phyloP scores from a whole-genome alignment of 2,888 invertebrate species.

The Perdita meconis region DNA sequence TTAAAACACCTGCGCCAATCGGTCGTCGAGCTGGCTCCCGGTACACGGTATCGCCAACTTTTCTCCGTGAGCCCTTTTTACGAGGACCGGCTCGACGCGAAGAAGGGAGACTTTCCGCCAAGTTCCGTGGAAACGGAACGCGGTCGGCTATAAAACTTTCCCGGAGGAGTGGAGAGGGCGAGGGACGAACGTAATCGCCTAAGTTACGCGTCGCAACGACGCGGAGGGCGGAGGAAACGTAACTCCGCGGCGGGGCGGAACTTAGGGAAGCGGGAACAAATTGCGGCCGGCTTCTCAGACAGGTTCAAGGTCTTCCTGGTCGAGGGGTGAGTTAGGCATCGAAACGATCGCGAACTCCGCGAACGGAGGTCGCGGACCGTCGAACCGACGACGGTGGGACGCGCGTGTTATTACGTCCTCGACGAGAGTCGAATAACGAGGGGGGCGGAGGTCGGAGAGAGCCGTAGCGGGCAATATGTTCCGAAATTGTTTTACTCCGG shows the following conservation, averaged over 20 bases:
- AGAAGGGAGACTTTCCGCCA: background rate
- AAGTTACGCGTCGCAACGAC: constrained; percentile 8
- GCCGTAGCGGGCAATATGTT: constrained; percentile 77
- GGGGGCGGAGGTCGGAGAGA: constrained; percentile 11
- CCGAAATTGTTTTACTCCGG: constrained; percentile 79
- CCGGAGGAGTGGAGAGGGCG: background rate
- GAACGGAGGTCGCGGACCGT: constrained; percentile 14
- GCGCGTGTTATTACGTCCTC: constrained; percentile 77
- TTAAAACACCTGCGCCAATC: constrained; percentile 41
- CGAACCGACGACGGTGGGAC: constrained; percentile 44
- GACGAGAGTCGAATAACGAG: constrained; percentile 63
- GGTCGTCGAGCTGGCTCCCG: background rate
- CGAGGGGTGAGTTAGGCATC: constrained; percentile 2
- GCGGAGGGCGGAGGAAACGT: background rate
- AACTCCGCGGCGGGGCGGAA: background rate
- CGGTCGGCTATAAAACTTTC: constrained; percentile 15
- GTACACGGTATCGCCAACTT: constrained; percentile 4
- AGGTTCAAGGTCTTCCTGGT: constrained; percentile 1
- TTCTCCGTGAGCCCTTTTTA: constrained; percentile 12
- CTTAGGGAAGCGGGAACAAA: background rate
- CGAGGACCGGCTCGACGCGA: background rate
- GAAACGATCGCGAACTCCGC: background rate
- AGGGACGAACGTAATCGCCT: background rate
- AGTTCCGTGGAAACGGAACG: constrained; percentile 21
- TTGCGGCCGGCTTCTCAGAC: background rate